These are phyloP conservation scores for Cheirogaleus major DNA, from an alignment of 2,797 vertebrate species.

Conservation along the genomic window DNA sequence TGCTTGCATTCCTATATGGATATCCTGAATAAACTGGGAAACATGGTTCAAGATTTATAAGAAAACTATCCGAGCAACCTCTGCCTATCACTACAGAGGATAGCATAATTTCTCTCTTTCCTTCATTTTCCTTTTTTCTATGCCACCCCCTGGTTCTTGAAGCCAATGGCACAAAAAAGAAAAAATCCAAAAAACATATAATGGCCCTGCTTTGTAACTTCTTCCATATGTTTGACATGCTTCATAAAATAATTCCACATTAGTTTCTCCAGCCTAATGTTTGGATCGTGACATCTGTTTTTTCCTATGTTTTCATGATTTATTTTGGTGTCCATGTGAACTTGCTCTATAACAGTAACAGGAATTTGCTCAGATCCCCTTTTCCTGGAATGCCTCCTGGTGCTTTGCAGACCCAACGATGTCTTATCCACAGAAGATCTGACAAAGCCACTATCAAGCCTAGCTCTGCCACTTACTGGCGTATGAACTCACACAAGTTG, in stretches of 20 bases:
- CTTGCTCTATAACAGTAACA: neutral
- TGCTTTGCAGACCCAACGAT: neutral
- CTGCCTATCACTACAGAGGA: neutral
- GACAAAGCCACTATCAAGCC: neutral
- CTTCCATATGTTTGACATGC: constrained; percentile 52
- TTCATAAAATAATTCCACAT: constrained; percentile 45
- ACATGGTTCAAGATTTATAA: neutral
- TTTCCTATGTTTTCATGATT: constrained; percentile 59
- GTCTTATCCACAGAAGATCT: neutral
- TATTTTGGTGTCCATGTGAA: constrained; percentile 66
- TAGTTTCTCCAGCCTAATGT: constrained; percentile 33
- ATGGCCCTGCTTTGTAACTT: constrained; percentile 39
- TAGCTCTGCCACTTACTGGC: neutral
- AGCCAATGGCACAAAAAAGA: neutral
- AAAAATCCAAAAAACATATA: neutral
- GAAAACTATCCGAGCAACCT: neutral
- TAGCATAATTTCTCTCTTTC: neutral
- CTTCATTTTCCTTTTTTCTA: constrained; percentile 24
- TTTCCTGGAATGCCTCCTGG: neutral
- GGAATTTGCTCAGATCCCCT: constrained; percentile 56
- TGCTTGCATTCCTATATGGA: neutral
- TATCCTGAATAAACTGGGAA: neutral
- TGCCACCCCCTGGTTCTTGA: neutral
- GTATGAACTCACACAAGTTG: neutral
- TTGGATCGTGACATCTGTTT: constrained; percentile 53